Evolutionary conservation across 2,888 invertebrate species (phyloP), one percentile per base, ranked within the genome.

Genomic region (Philopedon plagiatum): DNA sequence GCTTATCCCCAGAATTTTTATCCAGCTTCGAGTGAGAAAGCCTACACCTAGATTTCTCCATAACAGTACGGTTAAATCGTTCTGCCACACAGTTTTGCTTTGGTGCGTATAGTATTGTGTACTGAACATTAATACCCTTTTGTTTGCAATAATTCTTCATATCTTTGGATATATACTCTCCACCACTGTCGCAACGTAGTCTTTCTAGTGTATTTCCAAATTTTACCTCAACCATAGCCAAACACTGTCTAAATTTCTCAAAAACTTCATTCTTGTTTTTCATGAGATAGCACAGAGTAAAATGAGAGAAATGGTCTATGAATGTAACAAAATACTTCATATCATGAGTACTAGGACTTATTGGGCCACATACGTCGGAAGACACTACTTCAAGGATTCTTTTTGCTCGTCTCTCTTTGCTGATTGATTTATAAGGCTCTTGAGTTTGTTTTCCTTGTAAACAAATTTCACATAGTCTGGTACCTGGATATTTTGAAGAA

Each of bases 41-140:
- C 23, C 76, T n/a, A 60, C 73, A 77, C 61, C 77, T 64, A 8
- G 76, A 69, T 46, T 68, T 74, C 23, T 76, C 74, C 72, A 77
- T 68, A 15, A 74, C 49, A 15, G 73, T 71, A n/a, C 75, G 41
- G 18, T 74, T 76, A 19, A 44, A 74, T n/a, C 69, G 32, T 56
- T 76, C 72, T 8, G 76, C 75, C 18, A 69, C 46, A 8, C 73
- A 75, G 65, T 77, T 76, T 54, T 76, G 75, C 41, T 76, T 58
- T 13, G 75, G 72, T 26, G 71, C 75, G n/a, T 67, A 26, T 7
- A 71, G 37, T 8, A 74, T 41, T 13, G 76, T 77, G 57, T 72
- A 75, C 46, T 75, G 57, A 2, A 76, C 56, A 15, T 56, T 54
- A 15, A 77, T 76, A 0, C 75, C 76, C 39, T 71, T 71, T 8